phyloP scores from a whole-genome alignment of 1,140 invertebrate species.

The Amphibalanus amphitrite region DNA sequence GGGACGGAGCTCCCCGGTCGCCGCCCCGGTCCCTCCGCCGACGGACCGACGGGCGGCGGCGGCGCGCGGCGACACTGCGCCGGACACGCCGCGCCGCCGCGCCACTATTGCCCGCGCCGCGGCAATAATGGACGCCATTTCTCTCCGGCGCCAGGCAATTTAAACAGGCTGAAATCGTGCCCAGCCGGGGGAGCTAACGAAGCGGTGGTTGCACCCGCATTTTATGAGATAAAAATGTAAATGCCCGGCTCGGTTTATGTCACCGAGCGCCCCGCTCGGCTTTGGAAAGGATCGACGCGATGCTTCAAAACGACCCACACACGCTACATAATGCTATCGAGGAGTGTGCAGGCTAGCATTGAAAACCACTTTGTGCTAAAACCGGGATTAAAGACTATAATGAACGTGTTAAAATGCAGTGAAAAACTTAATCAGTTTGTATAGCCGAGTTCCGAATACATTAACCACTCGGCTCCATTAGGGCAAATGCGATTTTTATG shows the following conservation, averaged over 20 bases:
- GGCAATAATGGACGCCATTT: not conserved
- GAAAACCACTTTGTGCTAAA: slow-evolving; percentile 1
- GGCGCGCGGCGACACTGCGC: too few relatives aligned
- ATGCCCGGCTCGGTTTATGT: not conserved
- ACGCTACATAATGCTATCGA: not conserved
- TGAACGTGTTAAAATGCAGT: slow-evolving; percentile 1
- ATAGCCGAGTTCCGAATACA: not conserved
- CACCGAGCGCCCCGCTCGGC: too few relatives aligned
- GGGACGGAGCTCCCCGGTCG: too few relatives aligned
- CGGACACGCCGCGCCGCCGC: too few relatives aligned
- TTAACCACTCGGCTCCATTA: not conserved
- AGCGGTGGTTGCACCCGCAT: not conserved
- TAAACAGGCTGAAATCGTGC: not conserved
- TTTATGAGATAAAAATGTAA: slow-evolving; percentile 2
- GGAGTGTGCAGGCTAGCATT: not conserved
- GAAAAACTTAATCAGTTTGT: slow-evolving; percentile 2
- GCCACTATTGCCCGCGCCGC: not conserved
- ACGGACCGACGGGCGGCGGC: too few relatives aligned
- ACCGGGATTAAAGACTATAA: not conserved
- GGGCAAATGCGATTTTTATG: slow-evolving; percentile 6
- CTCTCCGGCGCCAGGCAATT: not conserved
- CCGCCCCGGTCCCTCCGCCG: too few relatives aligned
- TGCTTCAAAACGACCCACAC: not conserved
- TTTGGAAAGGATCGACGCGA: too few relatives aligned
- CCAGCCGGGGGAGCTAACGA: not conserved